These are phyloP conservation scores for Chrysochloris asiatica DNA, from an alignment of 2,113 vertebrate species.

Conservation along the genomic window DNA sequence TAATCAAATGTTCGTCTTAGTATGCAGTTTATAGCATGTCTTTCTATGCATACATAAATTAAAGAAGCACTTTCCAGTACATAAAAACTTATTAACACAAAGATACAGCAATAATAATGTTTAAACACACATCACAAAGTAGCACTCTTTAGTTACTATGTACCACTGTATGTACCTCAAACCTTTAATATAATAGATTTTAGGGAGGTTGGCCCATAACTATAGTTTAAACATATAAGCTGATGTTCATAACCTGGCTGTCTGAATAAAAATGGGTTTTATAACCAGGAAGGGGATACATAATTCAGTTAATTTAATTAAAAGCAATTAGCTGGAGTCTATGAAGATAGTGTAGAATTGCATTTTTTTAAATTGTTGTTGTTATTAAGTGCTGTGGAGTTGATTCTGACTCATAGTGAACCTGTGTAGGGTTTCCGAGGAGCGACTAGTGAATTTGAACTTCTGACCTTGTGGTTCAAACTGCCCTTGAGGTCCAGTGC, in stretches of 20 bases:
- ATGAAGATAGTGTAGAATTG: not conserved
- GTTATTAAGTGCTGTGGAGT: no score
- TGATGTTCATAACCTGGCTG: not conserved
- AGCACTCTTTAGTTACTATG: not conserved
- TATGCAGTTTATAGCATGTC: not conserved
- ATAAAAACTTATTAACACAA: not conserved
- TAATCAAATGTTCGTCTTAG: not conserved
- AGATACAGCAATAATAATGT: not conserved
- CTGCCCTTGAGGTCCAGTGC: no score
- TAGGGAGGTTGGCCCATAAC: not conserved
- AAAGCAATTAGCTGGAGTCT: constrained; percentile 30
- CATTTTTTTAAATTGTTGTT: no score
- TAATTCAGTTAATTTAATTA: not conserved
- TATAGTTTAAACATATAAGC: not conserved
- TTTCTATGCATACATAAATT: not conserved
- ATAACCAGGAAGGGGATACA: no score
- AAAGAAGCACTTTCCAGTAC: not conserved
- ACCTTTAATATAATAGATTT: not conserved
- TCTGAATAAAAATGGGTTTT: not conserved
- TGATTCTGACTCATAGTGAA: no score
- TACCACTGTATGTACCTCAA: not conserved
- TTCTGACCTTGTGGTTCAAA: no score
- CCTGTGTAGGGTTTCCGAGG: no score
- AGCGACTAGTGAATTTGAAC: no score
- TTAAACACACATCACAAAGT: no score